Evolutionary conservation across 2,113 vertebrate species (phyloP).

Genomic region (Calyptomena viridis): DNA sequence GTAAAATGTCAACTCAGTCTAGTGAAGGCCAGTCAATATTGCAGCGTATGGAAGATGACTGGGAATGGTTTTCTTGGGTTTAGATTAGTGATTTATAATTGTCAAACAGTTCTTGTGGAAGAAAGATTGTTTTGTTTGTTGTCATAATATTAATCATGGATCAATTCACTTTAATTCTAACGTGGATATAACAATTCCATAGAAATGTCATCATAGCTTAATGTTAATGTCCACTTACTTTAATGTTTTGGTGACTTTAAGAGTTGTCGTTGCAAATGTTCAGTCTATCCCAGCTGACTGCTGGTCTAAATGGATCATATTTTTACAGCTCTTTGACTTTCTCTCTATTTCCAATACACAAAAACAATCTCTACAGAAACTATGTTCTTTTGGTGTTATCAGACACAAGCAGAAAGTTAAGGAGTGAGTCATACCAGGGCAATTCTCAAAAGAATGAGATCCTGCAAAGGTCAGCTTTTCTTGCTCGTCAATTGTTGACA

Average conservation of each 20-base stretch:
- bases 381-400: constrained; percentile 69
- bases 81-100: constrained; percentile 35
- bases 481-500: constrained; percentile 94
- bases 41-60: not conserved
- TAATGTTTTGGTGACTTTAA: constrained; percentile 23
- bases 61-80: constrained; percentile 31
- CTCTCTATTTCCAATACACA: not conserved
- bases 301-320: not conserved
- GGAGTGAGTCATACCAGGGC: constrained; percentile 64
- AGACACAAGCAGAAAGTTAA: constrained; percentile 74
- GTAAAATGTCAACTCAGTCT: not conserved
- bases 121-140: constrained; percentile 38
- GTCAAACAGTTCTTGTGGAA: constrained; percentile 37
- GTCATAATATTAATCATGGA: constrained; percentile 45
- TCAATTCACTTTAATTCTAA: constrained; percentile 47
- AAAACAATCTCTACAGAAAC: not conserved
- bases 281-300: not conserved
- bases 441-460: constrained; percentile 75
- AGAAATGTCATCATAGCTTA: not conserved
- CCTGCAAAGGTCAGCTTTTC: constrained; percentile 92
- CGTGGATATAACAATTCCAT: not conserved
- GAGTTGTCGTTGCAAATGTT: not conserved
- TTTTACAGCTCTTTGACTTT: constrained; percentile 41
- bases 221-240: not conserved
- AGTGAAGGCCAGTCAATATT: not conserved